Evolutionary conservation across 1,140 invertebrate genomes (phyloP), one percentile per base, ranked within the genome.

Genomic region (Chrysomallon squamiferum): DNA sequence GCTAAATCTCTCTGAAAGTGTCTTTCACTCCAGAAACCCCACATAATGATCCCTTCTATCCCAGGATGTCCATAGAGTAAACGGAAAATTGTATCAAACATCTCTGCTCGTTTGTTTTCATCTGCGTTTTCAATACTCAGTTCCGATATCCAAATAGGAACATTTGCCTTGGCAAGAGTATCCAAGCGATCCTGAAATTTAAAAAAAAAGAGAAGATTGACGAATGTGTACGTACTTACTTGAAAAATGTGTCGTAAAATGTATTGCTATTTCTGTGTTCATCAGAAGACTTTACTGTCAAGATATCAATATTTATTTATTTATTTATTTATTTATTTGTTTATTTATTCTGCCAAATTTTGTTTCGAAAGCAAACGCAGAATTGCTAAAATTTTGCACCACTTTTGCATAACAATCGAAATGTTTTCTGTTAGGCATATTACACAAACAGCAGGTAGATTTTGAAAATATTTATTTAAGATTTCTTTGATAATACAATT

Each of bases 21-120:
- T 15, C 18, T 32, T 30, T n/a, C 29, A 5, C 33, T 25, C 56
- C 56, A 58, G n/a, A 58, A 69, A 9, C 62, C 56, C 56, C 56
- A 58, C 18, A 58, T 32, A 18, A 50, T 50, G 47, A 50, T 25
- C 18, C 47, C 47, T 7, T 50, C 18, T 6, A 50, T n/a, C 6
- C 5, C 18, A n/a, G 56, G 56, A 9, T 58, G 56, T 4, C 29
- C 18, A 25, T 33, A 58, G 18, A 33, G 30, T 13, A 35, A 1
- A 3, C 56, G 22, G 3, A 58, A 15, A 5, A 35, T 15, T 4
- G 29, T 38, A 15, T 58, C 56, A 30, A 29, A 58, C 33, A 15
- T 15, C 1, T 58, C 22, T 4, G 56, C 56, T 25, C 33, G 29
- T 25, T 58, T 35, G 56, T 58, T 4, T 35, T 58, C 56, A 58